These are phyloP conservation scores for Zapornia atra DNA, from an alignment of 2,113 vertebrate genomes.

Conservation along the genomic window DNA sequence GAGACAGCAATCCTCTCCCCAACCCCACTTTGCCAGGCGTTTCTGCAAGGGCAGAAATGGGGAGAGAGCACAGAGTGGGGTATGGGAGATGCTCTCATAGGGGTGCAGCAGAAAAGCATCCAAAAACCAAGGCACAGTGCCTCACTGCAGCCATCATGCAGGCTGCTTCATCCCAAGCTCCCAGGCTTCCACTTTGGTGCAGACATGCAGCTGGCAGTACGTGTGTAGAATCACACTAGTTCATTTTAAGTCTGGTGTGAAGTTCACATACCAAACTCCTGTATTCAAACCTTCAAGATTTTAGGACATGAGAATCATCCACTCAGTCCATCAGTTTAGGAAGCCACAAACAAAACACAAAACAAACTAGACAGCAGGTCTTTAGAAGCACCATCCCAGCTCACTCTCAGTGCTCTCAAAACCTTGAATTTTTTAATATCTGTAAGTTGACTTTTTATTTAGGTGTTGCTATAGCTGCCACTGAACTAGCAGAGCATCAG, in stretches of 20 bases:
- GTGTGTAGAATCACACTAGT: background rate
- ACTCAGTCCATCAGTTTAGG: background rate
- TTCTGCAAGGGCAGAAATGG: background rate
- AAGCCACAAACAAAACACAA: background rate
- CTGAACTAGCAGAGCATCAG: background rate
- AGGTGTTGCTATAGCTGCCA: background rate
- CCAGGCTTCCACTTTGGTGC: background rate
- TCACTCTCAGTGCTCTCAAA: background rate
- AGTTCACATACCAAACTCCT: background rate
- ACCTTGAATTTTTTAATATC: rapidly evolving
- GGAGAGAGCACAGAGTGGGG: background rate
- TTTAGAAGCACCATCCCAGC: background rate
- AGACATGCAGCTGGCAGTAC: background rate
- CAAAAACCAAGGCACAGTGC: rapidly evolving
- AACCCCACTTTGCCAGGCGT: background rate
- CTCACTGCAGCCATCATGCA: background rate
- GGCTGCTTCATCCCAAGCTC: background rate
- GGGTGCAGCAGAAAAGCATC: background rate
- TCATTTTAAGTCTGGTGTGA: background rate
- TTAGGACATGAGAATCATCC: background rate
- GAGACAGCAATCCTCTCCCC: background rate
- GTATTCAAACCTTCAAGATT: background rate
- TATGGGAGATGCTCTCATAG: rapidly evolving
- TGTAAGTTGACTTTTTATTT: background rate
- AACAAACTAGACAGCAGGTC: background rate